Evolutionary conservation across 1,140 invertebrate genomes (phyloP).

Genomic region (Archivesica marissinica): DNA sequence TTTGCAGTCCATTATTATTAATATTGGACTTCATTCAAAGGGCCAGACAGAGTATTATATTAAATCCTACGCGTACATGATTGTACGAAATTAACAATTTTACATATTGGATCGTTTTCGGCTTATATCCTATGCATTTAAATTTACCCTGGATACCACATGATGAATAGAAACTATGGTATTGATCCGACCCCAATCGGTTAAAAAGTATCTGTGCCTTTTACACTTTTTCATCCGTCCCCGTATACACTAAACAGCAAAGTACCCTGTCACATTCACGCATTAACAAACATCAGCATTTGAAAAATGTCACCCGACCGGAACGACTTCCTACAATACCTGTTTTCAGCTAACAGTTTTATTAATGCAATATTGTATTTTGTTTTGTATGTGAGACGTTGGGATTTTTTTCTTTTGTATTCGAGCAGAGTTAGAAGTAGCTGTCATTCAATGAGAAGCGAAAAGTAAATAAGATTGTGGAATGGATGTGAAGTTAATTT

Average conservation of each 20-base stretch:
- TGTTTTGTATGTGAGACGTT: background rate
- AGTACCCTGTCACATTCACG: background rate
- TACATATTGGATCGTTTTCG: no score
- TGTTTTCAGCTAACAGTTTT: background rate
- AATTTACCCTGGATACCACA: background rate
- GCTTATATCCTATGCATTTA: no score
- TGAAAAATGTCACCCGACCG: background rate
- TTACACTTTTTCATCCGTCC: background rate
- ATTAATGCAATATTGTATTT: background rate
- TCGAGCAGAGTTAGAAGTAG: slow-evolving; percentile 13
- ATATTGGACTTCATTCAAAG: no score
- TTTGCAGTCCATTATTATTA: no score
- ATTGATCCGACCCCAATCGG: background rate
- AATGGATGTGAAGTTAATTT: slow-evolving; percentile 15
- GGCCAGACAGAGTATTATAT: no score
- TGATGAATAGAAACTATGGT: background rate
- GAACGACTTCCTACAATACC: slow-evolving; percentile 5
- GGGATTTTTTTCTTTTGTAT: slow-evolving; percentile 11
- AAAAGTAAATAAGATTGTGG: slow-evolving; percentile 18
- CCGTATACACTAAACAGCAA: background rate
- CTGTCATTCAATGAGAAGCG: slow-evolving; percentile 6
- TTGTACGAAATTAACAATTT: no score
- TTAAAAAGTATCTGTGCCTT: background rate
- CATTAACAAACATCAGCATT: background rate
- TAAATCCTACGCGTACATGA: no score